Evolutionary conservation across 92 coral and sea anemone genomes (phyloP).

Genomic region (Palythoa caribaeorum): DNA sequence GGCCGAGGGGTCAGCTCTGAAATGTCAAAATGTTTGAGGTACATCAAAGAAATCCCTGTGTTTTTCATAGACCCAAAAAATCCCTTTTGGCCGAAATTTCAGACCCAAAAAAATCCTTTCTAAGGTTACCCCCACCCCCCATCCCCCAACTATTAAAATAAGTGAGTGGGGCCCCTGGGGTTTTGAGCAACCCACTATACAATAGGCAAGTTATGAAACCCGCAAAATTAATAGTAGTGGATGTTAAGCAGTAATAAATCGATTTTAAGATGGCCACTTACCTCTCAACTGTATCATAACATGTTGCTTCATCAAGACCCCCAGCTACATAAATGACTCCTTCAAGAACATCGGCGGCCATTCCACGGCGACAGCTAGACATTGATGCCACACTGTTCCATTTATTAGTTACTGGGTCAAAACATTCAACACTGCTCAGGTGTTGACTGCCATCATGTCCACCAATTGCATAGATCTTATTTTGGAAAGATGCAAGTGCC

Average conservation of each 20-base stretch:
- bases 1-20: too few relatives aligned
- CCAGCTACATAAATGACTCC: conserved; percentile 97
- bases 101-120: too few relatives aligned
- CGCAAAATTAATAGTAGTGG: too few relatives aligned
- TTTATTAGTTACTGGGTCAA: conserved; percentile 81
- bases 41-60: not conserved
- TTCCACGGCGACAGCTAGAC: conserved; percentile 92
- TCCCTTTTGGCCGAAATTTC: too few relatives aligned
- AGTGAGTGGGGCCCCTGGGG: too few relatives aligned
- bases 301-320: conserved; percentile 95
- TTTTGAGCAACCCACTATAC: too few relatives aligned
- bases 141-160: too few relatives aligned
- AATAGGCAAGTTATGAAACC: too few relatives aligned
- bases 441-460: conserved; percentile 97
- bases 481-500: conserved; percentile 86
- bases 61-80: too few relatives aligned
- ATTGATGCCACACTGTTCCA: conserved; percentile 87
- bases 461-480: conserved; percentile 95
- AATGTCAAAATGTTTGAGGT: too few relatives aligned
- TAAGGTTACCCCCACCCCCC: too few relatives aligned
- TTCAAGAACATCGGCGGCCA: conserved; percentile 95
- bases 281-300: conserved; percentile 98
- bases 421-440: conserved; percentile 92
- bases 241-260: too few relatives aligned
- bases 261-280: not conserved